Evolutionary conservation across 2,113 vertebrate genomes (phyloP), one percentile per base, ranked within the genome.

Genomic region (Ameiurus melas): DNA sequence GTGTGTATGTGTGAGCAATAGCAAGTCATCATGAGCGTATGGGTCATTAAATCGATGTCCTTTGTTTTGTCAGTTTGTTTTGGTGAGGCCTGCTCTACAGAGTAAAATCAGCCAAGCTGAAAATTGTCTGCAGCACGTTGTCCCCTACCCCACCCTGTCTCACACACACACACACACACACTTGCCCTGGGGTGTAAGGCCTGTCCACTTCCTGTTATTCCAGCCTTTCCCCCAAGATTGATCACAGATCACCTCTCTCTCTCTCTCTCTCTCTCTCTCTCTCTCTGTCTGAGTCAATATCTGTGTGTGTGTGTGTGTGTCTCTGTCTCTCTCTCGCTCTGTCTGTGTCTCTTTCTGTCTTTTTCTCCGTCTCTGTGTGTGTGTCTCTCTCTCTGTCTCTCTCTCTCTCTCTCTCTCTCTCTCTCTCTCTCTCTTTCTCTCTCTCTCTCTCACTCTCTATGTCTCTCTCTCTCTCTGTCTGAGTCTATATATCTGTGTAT

Each of bases 11-110:
- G 84, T 80, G 64, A 22, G 70, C 64, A 95, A 95, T 75, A 71
- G 68, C 17, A 96, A 98, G 97, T 98, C 95, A 96, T 97, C 95
- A 95, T 95, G 96, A 75, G 95, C 90, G 94, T 94, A 98, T 88
- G 98, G 98, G 97, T 98, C 98, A 99, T 99, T 99, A 99, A 98
- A 98, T 99, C 97, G 97, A 97, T 97, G 97, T 99, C 97, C 97
- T 98, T 98, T 99, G 97, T 98, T 99, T 99, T 99, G 98, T 99
- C 98, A 98, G 97, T 99, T 97, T 99, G 97, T 99, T 99, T 99
- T 98, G 93, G 96, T 94, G 95, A 96, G 95, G 96, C 96, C 96
- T 96, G 96, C 94, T 97, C 95, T 96, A 97, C 96, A 98, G 97
- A 99, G 97, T 99, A 98, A 99, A 99, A 97, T 95, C 98, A 98